phyloP scores from a whole-genome alignment of 2,797 vertebrate species.

The Premnoplex brunnescens region DNA sequence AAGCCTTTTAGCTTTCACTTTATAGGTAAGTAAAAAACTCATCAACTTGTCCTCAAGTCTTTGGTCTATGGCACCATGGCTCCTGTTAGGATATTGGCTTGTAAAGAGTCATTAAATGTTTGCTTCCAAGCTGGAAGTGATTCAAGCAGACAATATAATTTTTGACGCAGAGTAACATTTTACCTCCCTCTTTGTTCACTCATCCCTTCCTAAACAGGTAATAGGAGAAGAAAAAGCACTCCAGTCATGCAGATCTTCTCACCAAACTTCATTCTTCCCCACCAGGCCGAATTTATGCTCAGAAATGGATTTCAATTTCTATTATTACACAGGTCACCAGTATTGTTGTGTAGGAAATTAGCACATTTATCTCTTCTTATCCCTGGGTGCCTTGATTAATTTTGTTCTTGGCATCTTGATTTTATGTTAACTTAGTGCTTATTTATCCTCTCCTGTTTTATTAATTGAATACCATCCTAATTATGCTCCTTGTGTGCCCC shows the following conservation, averaged over 20 bases:
- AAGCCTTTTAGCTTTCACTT: background rate
- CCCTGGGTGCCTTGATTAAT: background rate
- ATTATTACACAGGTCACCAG: background rate
- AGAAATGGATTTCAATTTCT: background rate
- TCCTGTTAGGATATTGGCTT: background rate
- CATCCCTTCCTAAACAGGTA: background rate
- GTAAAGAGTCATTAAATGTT: background rate
- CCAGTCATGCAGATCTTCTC: background rate
- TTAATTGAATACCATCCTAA: background rate
- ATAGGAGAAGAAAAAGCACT: background rate
- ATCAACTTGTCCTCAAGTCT: background rate
- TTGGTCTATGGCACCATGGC: background rate
- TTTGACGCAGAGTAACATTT: background rate
- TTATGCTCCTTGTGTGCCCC: background rate
- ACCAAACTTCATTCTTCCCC: background rate
- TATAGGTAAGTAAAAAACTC: background rate
- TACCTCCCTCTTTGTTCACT: background rate
- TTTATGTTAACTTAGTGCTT: background rate
- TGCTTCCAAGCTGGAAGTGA: background rate
- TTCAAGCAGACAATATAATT: background rate
- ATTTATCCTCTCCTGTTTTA: background rate
- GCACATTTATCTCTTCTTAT: background rate
- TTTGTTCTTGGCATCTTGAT: slow-evolving; percentile 4
- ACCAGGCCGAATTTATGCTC: background rate
- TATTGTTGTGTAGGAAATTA: background rate